Percentiles rank a stretch among this genome's conserved stretches.
Evolutionary conservation across 1,140 invertebrate species (phyloP).

Genomic region (Phymastichus coffea): DNA sequence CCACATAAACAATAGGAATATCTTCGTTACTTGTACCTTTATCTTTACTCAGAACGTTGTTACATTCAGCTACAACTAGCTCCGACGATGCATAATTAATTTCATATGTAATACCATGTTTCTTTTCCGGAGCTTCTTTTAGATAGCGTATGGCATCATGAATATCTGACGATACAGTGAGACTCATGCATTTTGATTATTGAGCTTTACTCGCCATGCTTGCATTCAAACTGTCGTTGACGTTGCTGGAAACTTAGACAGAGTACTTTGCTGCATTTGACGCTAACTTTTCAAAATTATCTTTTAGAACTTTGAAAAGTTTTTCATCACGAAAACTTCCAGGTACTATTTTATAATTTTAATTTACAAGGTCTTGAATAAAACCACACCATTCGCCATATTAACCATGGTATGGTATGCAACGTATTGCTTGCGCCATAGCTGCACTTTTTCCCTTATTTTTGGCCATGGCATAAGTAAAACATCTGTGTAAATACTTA

Average conservation of each 20-base stretch:
- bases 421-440: conserved; percentile 17
- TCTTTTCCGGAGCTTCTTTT: conserved; percentile 21
- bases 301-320: conserved; percentile 24
- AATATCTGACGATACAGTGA: conserved; percentile 24
- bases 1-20: conserved; percentile 16
- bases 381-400: conserved; percentile 32
- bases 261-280: conserved; percentile 27
- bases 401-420: conserved; percentile 23
- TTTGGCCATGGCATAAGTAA: conserved; percentile 27
- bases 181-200: conserved; percentile 28
- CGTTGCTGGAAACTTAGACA: conserved; percentile 24
- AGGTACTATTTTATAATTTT: conserved; percentile 23
- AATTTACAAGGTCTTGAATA: conserved; percentile 21
- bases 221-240: conserved; percentile 31
- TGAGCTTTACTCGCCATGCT: conserved; percentile 27
- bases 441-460: conserved; percentile 26
- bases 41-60: too few relatives aligned
- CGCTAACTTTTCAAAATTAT: conserved; percentile 24
- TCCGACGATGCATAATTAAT: conserved; percentile 24
- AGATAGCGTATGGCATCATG: conserved; percentile 20
- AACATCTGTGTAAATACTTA: conserved; percentile 21
- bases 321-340: conserved; percentile 21
- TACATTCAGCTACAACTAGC: conserved; percentile 6
- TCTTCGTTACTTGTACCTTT: conserved; percentile 3
- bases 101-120: conserved; percentile 24